Base-by-base conservation (phyloP, 1,140 invertebrate genomes). In the Theocolax elegans region DNA sequence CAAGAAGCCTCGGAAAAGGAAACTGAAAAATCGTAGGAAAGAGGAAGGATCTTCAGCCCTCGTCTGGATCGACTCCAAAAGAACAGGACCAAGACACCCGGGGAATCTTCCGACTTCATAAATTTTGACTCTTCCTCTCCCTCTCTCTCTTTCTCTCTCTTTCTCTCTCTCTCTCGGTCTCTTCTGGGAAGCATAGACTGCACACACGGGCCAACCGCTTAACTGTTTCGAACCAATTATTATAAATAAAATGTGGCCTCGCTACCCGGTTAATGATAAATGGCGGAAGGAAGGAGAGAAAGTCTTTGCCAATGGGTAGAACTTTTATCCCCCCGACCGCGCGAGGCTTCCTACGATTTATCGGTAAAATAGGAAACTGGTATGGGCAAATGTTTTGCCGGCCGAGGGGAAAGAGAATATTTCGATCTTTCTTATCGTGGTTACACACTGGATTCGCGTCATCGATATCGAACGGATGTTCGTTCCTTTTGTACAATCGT, bases 151-250 rank as follows among this genome's bases (percentile, higher is more conserved):
- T n/a, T n/a, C n/a, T n/a, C n/a, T n/a, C n/a, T n/a, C n/a, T n/a
- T n/a, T n/a, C n/a, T n/a, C n/a, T n/a, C n/a, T n/a, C n/a, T n/a
- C n/a, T n/a, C n/a, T n/a, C n/a, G n/a, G n/a, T n/a, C n/a, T n/a
- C n/a, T n/a, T n/a, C n/a, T n/a, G n/a, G n/a, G n/a, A n/a, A n/a
- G n/a, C n/a, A n/a, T n/a, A n/a, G n/a, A n/a, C n/a, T n/a, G n/a
- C n/a, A n/a, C n/a, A n/a, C n/a, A n/a, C n/a, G n/a, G n/a, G n/a
- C 53, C 75, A 73, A 66, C 62, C 76, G 66, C 78, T 75, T 81
- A 82, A 82, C 81, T 81, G 80, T 82, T 82, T 80, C 79, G 72
- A 80, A 81, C 80, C 80, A 80, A 82, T 82, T 82, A 82, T 82
- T 82, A 81, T 81, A 82, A 82, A 81, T 82, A 81, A 81, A 82